Evolutionary conservation across 2,888 invertebrate species (phyloP).

Genomic region (Bellardia bayeri): DNA sequence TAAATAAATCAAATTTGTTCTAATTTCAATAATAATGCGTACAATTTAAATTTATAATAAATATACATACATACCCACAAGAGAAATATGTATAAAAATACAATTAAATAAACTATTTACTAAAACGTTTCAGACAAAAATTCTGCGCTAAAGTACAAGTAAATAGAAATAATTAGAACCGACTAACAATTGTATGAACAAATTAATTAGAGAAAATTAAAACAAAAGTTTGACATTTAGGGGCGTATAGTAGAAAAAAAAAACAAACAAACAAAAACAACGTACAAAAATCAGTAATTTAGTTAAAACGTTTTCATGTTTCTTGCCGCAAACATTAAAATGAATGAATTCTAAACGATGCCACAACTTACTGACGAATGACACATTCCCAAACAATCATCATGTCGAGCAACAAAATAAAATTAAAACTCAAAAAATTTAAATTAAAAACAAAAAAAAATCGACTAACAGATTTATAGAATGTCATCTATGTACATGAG

Average conservation of each 20-base stretch:
- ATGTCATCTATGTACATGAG: constrained; percentile 35
- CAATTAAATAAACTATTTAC: not conserved
- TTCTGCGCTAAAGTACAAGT: not conserved
- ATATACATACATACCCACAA: not conserved
- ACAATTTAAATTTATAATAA: constrained; percentile 54
- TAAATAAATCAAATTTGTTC: constrained; percentile 70
- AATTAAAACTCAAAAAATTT: constrained; percentile 18
- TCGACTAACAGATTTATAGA: constrained; percentile 31
- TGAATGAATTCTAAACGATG: constrained; percentile 61
- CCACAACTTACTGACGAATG: constrained; percentile 27
- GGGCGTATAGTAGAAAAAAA: constrained; percentile 58
- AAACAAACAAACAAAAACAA: constrained; percentile 10
- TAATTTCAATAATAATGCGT: constrained; percentile 66
- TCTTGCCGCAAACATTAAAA: constrained; percentile 50
- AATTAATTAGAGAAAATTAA: constrained; percentile 63
- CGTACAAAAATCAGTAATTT: constrained; percentile 18
- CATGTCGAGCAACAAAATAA: constrained; percentile 36
- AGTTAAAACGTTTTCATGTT: constrained; percentile 36
- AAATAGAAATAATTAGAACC: constrained; percentile 20
- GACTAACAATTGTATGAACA: constrained; percentile 40
- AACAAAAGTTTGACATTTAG: constrained; percentile 68
- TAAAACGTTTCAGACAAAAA: constrained; percentile 8
- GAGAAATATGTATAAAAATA: not conserved
- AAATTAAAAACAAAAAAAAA: constrained; percentile 34
- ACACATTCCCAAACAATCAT: constrained; percentile 46